phyloP scores from a whole-genome alignment of 1,140 invertebrate genomes.

The Cataglyphis hispanica region DNA sequence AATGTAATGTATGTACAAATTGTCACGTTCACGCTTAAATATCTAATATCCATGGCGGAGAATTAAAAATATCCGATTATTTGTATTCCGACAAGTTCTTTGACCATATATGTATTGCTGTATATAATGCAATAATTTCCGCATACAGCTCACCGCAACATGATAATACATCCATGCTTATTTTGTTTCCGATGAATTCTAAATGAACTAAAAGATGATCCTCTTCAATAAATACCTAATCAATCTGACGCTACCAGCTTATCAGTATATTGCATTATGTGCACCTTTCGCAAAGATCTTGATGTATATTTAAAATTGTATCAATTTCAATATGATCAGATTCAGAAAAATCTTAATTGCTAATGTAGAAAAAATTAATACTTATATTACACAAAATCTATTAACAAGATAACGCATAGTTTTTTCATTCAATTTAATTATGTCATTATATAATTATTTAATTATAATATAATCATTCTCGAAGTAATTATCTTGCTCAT shows the following conservation, averaged over 20 bases:
- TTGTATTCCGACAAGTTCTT: background rate
- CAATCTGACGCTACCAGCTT: slow-evolving; percentile 5
- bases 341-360: background rate
- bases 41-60: slow-evolving; percentile 31
- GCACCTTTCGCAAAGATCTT: background rate
- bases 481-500: background rate
- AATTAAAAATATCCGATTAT: slow-evolving; percentile 23
- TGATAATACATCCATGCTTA: slow-evolving; percentile 15
- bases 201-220: slow-evolving; percentile 39
- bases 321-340: too few relatives aligned
- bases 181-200: slow-evolving; percentile 3
- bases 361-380: slow-evolving; percentile 35
- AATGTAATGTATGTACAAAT: slow-evolving; percentile 17
- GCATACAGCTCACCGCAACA: background rate
- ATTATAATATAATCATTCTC: background rate
- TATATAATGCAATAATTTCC: background rate
- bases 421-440: slow-evolving; percentile 18
- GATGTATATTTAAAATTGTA: background rate
- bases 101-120: background rate
- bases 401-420: background rate
- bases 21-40: slow-evolving; percentile 38
- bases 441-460: background rate
- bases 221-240: background rate
- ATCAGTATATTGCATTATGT: background rate
- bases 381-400: background rate